These are phyloP conservation scores for Xanthorhoe designata DNA, from an alignment of 2,888 invertebrate genomes.

Conservation along the genomic window DNA sequence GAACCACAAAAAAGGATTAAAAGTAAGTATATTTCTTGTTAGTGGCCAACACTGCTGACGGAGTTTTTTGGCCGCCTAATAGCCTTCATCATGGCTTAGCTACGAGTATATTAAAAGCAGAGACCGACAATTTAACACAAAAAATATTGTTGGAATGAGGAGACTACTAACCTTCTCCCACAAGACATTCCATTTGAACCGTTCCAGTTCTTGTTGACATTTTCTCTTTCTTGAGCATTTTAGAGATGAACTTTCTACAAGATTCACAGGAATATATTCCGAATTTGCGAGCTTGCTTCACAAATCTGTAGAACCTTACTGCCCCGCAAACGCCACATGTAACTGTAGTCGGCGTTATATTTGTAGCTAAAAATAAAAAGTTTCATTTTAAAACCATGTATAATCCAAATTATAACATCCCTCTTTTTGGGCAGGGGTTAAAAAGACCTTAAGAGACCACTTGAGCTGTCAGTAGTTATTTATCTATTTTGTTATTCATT, in stretches of 20 bases:
- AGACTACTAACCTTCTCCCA: conserved; percentile 85
- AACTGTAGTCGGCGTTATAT: conserved; percentile 86
- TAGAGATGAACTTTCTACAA: conserved; percentile 94
- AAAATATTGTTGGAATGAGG: background rate
- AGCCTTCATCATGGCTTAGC: no score
- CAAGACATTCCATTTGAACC: conserved; percentile 87
- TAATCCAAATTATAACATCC: no score
- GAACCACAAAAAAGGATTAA: background rate
- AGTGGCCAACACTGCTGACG: no score
- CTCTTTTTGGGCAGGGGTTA: no score
- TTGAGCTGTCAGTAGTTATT: no score
- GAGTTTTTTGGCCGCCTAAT: no score
- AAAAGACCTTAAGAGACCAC: no score
- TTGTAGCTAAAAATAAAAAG: conserved; percentile 72
- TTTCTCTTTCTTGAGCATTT: conserved; percentile 90
- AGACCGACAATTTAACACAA: no score
- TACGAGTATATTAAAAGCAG: no score
- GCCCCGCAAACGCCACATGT: conserved; percentile 93
- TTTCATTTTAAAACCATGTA: conserved; percentile 2
- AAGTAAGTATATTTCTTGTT: no score
- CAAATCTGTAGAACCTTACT: conserved; percentile 90
- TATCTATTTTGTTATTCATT: no score
- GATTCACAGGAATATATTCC: conserved; percentile 94
- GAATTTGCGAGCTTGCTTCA: conserved; percentile 92
- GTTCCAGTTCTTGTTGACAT: conserved; percentile 84